phyloP scores from a whole-genome alignment of 2,113 vertebrate genomes.

The Podarcis cretensis region DNA sequence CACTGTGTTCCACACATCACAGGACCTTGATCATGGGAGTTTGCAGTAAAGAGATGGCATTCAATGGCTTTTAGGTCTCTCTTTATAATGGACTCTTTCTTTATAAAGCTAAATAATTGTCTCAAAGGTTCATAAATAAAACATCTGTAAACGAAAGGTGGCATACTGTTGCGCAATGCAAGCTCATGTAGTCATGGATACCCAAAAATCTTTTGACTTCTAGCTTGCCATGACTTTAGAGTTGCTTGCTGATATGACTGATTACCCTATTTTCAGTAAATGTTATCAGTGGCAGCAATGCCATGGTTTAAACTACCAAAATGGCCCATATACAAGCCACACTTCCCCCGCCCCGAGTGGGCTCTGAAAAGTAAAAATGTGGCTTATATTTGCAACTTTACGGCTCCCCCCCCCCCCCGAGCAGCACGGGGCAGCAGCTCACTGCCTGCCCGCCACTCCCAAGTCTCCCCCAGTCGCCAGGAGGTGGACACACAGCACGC shows the following conservation, averaged over 20 bases:
- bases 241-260: not conserved
- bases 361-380: too few species aligned
- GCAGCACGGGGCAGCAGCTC: too few species aligned
- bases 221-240: not conserved
- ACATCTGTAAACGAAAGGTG: conserved; percentile 50
- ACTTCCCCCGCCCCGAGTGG: too few species aligned
- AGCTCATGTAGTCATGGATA: conserved; percentile 13
- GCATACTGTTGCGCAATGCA: conserved; percentile 38
- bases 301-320: too few species aligned
- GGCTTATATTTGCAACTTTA: too few species aligned
- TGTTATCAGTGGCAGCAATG: too few species aligned
- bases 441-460: too few species aligned
- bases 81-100: conserved; percentile 19
- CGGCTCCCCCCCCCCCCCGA: too few species aligned
- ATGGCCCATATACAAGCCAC: too few species aligned
- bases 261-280: not conserved
- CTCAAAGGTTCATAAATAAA: conserved; percentile 71
- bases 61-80: conserved; percentile 36
- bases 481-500: too few species aligned
- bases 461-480: too few species aligned
- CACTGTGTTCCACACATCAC: not conserved
- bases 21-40: conserved; percentile 31
- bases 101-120: conserved; percentile 45
- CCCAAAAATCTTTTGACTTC: conserved; percentile 31
- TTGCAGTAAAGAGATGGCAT: conserved; percentile 56